These are phyloP conservation scores for Pseudomyrmex pallidus DNA, from an alignment of 1,140 invertebrate species.

Conservation along the genomic window DNA sequence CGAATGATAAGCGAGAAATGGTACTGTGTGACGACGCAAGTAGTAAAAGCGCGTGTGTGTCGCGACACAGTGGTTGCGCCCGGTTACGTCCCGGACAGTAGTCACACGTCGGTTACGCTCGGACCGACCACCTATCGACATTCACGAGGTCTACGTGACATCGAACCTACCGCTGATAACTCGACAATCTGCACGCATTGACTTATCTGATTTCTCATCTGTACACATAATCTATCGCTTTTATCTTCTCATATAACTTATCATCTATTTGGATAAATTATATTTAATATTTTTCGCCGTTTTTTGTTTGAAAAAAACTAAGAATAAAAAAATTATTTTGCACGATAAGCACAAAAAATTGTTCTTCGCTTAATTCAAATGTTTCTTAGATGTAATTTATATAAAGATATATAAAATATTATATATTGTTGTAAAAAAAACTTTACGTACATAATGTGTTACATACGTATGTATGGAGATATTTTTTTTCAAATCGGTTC, in stretches of 20 bases:
- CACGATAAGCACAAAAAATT: not conserved
- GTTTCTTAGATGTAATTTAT: not conserved
- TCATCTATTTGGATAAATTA: not conserved
- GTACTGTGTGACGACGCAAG: not conserved
- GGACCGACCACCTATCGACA: not conserved
- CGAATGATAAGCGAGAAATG: not conserved
- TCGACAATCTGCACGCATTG: not conserved
- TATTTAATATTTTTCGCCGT: no score
- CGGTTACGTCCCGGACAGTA: not conserved
- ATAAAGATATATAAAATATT: not conserved
- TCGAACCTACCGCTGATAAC: slow-evolving; percentile 35
- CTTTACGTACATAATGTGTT: no score
- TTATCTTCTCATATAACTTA: not conserved
- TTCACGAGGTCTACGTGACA: no score
- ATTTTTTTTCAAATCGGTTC: no score
- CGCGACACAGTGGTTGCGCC: not conserved
- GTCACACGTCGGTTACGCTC: not conserved
- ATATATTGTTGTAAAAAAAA: no score
- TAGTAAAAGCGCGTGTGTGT: not conserved
- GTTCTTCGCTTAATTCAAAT: not conserved
- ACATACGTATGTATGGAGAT: no score
- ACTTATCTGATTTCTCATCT: not conserved
- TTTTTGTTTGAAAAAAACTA: not conserved
- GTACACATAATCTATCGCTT: not conserved
- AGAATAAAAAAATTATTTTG: not conserved